A percentile compares a stretch with the other conserved stretches of the same genome.
phyloP scores from a whole-genome alignment of 1,140 invertebrate genomes.

The Bursaphelenchus mucronatus region DNA sequence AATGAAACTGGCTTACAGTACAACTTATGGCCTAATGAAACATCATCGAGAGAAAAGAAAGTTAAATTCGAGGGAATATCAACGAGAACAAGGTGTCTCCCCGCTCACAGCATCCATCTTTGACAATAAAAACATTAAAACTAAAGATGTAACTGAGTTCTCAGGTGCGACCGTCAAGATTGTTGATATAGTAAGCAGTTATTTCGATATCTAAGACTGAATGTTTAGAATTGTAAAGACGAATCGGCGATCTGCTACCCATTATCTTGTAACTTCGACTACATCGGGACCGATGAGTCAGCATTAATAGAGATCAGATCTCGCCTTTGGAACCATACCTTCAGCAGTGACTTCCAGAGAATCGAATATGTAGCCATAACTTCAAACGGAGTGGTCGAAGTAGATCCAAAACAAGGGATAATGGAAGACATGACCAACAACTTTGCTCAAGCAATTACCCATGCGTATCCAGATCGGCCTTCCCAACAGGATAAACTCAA shows the following conservation, averaged over 20 bases:
- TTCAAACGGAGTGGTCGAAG: conserved; percentile 45
- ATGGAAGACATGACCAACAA: conserved; percentile 45
- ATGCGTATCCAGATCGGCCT: conserved; percentile 48
- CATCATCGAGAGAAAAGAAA: conserved; percentile 14
- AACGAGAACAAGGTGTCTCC: not conserved
- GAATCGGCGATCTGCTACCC: conserved; percentile 31
- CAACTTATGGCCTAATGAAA: conserved; percentile 19
- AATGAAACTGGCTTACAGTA: conserved; percentile 35
- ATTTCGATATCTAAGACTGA: not conserved
- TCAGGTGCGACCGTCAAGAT: conserved; percentile 38
- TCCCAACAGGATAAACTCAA: conserved; percentile 36
- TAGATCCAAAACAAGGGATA: conserved; percentile 50
- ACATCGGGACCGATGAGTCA: conserved; percentile 40
- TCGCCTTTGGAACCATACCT: conserved; percentile 44
- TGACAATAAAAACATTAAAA: conserved; percentile 28
- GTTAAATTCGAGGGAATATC: not conserved
- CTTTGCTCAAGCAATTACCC: conserved; percentile 43
- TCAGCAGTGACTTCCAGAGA: conserved; percentile 41
- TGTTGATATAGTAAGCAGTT: conserved; percentile 38
- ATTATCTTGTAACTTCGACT: conserved; percentile 41
- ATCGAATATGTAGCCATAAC: conserved; percentile 49
- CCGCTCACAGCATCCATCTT: conserved; percentile 34
- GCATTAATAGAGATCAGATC: conserved; percentile 42
- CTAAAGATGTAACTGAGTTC: conserved; percentile 39
- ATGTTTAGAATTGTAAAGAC: conserved; percentile 42